These are phyloP conservation scores for Discoglossus pictus DNA, from an alignment of 2,797 vertebrate species.

Conservation along the genomic window DNA sequence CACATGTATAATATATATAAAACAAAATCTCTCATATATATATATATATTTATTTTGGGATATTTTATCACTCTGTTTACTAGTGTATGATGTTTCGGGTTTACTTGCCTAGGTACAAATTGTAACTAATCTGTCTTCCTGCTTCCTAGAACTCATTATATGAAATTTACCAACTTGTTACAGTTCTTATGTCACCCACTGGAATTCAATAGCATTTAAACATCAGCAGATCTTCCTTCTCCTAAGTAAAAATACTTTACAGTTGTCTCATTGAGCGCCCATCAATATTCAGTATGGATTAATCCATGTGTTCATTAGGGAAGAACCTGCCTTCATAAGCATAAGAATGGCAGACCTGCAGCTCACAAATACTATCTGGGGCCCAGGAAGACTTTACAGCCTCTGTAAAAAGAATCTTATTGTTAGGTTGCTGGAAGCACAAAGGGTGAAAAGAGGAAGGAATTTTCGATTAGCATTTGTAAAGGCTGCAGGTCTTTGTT, in stretches of 20 bases:
- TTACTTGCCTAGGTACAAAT: too few species aligned
- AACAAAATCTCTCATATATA: too few species aligned
- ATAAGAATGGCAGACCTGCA: constrained; percentile 43
- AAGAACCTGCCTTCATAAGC: constrained; percentile 22
- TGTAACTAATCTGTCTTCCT: too few species aligned
- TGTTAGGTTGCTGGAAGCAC: constrained; percentile 3
- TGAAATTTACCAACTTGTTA: too few species aligned
- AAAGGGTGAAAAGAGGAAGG: constrained; percentile 10
- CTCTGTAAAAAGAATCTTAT: constrained; percentile 1
- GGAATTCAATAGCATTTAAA: too few species aligned
- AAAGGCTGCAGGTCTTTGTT: constrained; percentile 26
- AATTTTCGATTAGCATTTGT: constrained; percentile 41
- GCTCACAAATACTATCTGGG: neutral
- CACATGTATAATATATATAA: too few species aligned
- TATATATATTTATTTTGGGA: too few species aligned
- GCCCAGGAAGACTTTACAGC: constrained; percentile 20
- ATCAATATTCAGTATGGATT: constrained; percentile 1
- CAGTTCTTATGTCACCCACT: too few species aligned
- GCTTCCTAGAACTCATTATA: too few species aligned
- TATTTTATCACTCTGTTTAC: too few species aligned
- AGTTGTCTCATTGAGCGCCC: neutral
- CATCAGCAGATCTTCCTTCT: too few species aligned
- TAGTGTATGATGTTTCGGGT: too few species aligned
- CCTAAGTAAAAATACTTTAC: neutral
- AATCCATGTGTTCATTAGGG: constrained; percentile 41